Conservation (phyloP, 2,888 invertebrate species). For the Boloria euphrosyne region DNA sequence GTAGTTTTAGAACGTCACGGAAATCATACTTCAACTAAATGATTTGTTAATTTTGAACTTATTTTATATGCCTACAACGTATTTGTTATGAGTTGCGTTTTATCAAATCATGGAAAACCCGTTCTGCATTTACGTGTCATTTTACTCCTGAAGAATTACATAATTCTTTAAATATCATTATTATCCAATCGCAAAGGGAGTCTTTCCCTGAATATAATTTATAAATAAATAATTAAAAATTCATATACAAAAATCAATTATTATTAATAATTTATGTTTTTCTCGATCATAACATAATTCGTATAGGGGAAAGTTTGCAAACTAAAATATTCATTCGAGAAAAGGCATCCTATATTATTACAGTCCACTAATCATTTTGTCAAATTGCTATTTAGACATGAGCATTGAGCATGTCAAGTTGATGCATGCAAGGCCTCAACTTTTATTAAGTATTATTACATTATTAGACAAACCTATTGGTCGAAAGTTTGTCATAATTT, state of each 20-base stretch:
- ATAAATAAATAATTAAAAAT: neutral
- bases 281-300: neutral
- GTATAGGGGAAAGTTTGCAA: neutral
- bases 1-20: conserved; percentile 39
- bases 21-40: conserved; percentile 18
- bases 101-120: neutral
- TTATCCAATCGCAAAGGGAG: too few relatives aligned
- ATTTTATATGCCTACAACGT: too few relatives aligned
- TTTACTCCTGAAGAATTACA: too few relatives aligned
- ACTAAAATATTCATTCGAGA: neutral
- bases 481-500: conserved; percentile 9
- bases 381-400: neutral
- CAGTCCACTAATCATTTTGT: neutral
- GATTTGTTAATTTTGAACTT: too few relatives aligned
- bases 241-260: neutral
- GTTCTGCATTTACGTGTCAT: too few relatives aligned
- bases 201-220: neutral
- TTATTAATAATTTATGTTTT: neutral
- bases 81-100: too few relatives aligned
- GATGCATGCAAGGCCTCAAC: conserved; percentile 8
- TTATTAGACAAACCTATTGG: conserved; percentile 3
- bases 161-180: too few relatives aligned
- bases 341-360: conserved; percentile 2
- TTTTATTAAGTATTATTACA: neutral
- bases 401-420: neutral